A percentile compares a stretch with the other conserved stretches of the same genome.
Evolutionary conservation across 2,797 vertebrate genomes (phyloP).

Genomic region (Alca torda): DNA sequence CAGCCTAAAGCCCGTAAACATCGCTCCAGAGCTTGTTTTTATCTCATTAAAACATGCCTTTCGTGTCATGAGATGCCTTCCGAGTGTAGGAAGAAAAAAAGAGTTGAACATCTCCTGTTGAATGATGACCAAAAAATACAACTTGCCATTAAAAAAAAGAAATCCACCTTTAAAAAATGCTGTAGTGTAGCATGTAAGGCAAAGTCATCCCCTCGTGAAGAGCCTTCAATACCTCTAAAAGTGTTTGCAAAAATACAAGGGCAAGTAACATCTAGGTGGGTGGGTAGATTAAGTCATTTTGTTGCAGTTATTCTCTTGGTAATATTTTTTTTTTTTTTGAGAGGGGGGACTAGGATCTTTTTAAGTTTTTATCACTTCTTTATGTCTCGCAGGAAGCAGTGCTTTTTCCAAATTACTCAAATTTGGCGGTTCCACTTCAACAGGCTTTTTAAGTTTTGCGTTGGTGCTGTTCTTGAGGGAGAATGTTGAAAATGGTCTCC

Average conservation of each 20-base stretch:
- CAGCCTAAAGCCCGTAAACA: too few species aligned
- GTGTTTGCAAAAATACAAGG: background rate
- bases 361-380: background rate
- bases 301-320: background rate
- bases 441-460: background rate
- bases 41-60: accelerated
- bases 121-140: background rate
- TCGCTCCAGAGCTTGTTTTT: accelerated
- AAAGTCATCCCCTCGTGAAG: background rate
- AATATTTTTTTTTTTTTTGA: background rate
- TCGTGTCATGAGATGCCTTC: background rate
- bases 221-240: background rate
- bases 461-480: background rate
- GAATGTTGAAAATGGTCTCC: background rate
- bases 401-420: background rate
- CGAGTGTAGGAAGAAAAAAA: background rate
- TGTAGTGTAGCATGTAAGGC: background rate
- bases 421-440: background rate
- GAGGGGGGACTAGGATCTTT: background rate
- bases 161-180: background rate
- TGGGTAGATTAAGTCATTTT: background rate
- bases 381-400: background rate
- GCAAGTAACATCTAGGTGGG: background rate
- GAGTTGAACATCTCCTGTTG: accelerated
- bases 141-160: accelerated